Conservation (phyloP, 35 echinoderm and acorn worm species). For the Diadema setosum region DNA sequence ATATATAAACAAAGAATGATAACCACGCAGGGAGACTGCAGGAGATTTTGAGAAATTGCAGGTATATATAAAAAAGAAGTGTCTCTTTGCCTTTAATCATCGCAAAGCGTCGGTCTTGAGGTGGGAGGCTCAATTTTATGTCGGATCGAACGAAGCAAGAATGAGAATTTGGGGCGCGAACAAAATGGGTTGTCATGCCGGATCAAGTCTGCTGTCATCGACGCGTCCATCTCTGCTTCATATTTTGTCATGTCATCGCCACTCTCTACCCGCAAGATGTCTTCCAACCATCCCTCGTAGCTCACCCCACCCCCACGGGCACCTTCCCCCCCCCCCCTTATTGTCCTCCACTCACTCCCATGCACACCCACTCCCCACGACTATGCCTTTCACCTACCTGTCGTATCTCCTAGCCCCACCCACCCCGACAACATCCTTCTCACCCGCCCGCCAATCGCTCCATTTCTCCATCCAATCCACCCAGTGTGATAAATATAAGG, state of each 20-base stretch:
- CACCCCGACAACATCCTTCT: background rate
- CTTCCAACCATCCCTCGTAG: background rate
- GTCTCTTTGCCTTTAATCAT: too few species aligned
- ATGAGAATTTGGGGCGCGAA: slow-evolving; percentile 4
- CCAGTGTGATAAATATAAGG: too few species aligned
- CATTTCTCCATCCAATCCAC: too few species aligned
- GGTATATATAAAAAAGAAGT: too few species aligned
- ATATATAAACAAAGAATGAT: too few species aligned
- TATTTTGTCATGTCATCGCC: slow-evolving; percentile 6
- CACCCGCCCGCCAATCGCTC: background rate
- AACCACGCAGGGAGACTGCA: too few species aligned
- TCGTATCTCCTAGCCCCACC: background rate
- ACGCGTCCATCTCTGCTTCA: background rate
- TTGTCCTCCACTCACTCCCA: background rate
- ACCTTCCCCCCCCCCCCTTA: background rate
- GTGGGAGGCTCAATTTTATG: too few species aligned
- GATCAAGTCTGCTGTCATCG: slow-evolving; percentile 1
- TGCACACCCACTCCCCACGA: background rate
- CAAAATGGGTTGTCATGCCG: background rate
- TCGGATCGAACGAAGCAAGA: too few species aligned
- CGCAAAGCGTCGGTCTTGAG: too few species aligned
- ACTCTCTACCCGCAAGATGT: background rate
- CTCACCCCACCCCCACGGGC: background rate
- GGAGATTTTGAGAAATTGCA: too few species aligned
- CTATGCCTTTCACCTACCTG: too few species aligned